A percentile compares a stretch with the other conserved stretches of the same genome.
phyloP scores from a whole-genome alignment of 2,888 invertebrate genomes.

The Perizoma flavofasciatum region DNA sequence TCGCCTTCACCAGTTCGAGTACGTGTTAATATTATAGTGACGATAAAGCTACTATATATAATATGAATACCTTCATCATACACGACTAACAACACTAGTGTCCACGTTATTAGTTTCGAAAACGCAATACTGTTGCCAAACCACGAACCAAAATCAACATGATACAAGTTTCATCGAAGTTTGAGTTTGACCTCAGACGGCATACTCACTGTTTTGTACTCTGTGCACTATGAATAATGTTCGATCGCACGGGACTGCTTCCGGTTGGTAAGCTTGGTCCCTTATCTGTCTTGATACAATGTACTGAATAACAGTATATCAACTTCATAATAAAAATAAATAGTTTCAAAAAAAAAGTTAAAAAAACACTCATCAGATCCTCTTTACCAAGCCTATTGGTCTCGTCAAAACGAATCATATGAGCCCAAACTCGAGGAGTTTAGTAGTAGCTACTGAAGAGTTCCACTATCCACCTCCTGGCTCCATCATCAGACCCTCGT shows the following conservation, averaged over 20 bases:
- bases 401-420: no score
- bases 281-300: slow-evolving; percentile 22
- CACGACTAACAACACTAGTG: background rate
- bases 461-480: no score
- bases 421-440: no score
- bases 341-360: no score
- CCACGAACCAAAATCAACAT: slow-evolving; percentile 35
- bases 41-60: no score
- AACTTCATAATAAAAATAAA: slow-evolving; percentile 40
- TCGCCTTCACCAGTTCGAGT: no score
- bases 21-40: no score
- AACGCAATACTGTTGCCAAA: slow-evolving; percentile 21
- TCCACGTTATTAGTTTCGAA: slow-evolving; percentile 2
- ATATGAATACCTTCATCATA: background rate
- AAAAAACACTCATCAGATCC: no score
- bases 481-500: no score
- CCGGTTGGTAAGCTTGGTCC: slow-evolving; percentile 17
- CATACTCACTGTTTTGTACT: background rate
- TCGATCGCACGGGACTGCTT: slow-evolving; percentile 25
- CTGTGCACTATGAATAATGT: slow-evolving; percentile 23
- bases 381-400: no score
- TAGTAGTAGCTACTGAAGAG: no score
- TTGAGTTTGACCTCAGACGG: slow-evolving; percentile 49
- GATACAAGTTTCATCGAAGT: slow-evolving; percentile 56
- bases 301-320: slow-evolving; percentile 45